phyloP scores from a whole-genome alignment of 2,888 invertebrate species.

The Physocephala rufipes region DNA sequence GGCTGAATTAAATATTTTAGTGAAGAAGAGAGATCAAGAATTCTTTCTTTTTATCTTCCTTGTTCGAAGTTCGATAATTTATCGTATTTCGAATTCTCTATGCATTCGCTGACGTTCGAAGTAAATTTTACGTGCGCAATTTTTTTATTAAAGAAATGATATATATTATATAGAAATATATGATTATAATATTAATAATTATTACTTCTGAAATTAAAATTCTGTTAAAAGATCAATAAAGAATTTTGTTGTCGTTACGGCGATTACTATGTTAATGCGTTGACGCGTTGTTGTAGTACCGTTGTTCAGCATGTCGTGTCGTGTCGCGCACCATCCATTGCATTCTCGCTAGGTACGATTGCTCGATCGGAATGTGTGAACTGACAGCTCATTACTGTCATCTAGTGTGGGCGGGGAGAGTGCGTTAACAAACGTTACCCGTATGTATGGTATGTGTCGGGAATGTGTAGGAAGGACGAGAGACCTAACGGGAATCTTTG shows the following conservation, averaged over 20 bases:
- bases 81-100: background rate
- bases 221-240: conserved; percentile 10
- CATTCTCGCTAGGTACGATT: background rate
- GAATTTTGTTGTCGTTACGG: background rate
- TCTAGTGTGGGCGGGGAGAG: background rate
- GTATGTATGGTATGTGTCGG: too few relatives aligned
- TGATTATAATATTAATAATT: background rate
- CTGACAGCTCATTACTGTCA: too few relatives aligned
- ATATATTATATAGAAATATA: background rate
- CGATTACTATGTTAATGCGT: background rate
- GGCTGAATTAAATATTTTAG: background rate
- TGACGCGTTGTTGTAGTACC: conserved; percentile 5
- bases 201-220: conserved; percentile 13
- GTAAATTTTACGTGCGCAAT: conserved; percentile 26
- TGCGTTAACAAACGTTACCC: too few relatives aligned
- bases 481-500: too few relatives aligned
- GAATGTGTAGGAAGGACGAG: too few relatives aligned
- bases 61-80: conserved; percentile 5
- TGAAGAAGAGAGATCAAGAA: background rate
- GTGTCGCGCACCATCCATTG: background rate
- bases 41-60: background rate
- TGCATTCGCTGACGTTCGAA: conserved; percentile 2
- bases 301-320: background rate
- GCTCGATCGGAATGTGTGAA: background rate
- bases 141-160: background rate